Base-by-base conservation (phyloP, 2,113 vertebrate species). In the Mixornis gularis region DNA sequence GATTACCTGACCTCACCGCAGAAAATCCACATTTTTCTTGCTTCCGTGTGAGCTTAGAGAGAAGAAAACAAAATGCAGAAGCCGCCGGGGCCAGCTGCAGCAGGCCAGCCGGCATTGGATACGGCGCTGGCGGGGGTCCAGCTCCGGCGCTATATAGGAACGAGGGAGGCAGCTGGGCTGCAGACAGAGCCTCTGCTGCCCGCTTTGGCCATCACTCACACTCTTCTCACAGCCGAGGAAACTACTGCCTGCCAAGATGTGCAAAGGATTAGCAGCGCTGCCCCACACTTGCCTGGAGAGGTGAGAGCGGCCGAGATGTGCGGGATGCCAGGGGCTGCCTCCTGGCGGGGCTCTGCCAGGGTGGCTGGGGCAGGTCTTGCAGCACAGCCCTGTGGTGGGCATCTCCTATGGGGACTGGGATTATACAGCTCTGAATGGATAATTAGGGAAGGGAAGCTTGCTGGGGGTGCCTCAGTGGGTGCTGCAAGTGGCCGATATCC, bases 281-380 rank as follows among this genome's bases (percentile, higher is more conserved):
- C 95, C 95, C 85, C 95, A 96, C 85, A 92, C 95, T 0, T 95
- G 95, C 85, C 94, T 96, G 89, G 95, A 96, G 74, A 96, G 95
- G 95, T 96, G 93, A 96, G 95, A 90, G 69, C 0, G 2, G 69
- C 34, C 7, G 30, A 40, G 26, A 7, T 0, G 38, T 1, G 16
- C 0, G 26, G 71, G 49, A 7, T 24, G 48, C 9, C 6, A 1
- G 43, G 38, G 7, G 3, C 48, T 71, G 43, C 40, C 19, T 48
- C 8, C 46, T 32, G 1, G 1, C 43, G 9, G 58, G 64, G 79
- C 59, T 49, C 43, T 71, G 73, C 32, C 0, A 3, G 40, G n/a
- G 44, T 0, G 1, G 17, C 41, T 12, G 25, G 7, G 56, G 73
- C 44, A 3, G 79, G 4, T 60, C 52, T 30, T 55, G 10, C 9